Conservation (phyloP, 2,888 invertebrate genomes). For the Sarcophaga rosellei region DNA sequence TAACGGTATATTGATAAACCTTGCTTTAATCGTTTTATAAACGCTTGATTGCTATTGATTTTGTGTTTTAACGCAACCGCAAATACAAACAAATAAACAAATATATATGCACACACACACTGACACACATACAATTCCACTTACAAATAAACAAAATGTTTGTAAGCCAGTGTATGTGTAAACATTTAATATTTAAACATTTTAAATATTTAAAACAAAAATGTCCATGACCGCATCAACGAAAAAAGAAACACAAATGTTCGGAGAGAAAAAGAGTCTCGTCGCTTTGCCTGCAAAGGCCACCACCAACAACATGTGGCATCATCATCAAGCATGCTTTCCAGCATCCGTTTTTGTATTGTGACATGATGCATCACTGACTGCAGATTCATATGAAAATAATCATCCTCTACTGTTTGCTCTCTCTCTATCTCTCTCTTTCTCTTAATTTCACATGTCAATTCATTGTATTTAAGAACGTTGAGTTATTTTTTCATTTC, state of each 20-base stretch:
- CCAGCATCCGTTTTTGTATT: not conserved
- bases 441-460: no score
- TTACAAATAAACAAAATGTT: not conserved
- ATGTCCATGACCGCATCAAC: constrained; percentile 54
- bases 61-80: constrained; percentile 56
- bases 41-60: constrained; percentile 62
- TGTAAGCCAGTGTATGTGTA: not conserved
- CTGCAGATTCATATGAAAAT: no score
- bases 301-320: not conserved
- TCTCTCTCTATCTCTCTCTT: no score
- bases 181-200: constrained; percentile 36
- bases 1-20: constrained; percentile 28
- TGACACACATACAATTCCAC: not conserved
- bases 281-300: constrained; percentile 2
- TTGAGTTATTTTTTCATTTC: no score
- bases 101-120: not conserved
- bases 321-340: not conserved
- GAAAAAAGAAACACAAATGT: no score
- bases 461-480: no score
- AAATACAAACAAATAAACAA: constrained; percentile 50
- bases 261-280: not conserved
- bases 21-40: constrained; percentile 64
- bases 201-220: constrained; percentile 31
- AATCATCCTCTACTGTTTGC: no score
- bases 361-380: no score